Percentiles rank a stretch among this genome's conserved stretches.
Evolutionary conservation across 2,113 vertebrate species (phyloP).

Genomic region (Passer montanus): DNA sequence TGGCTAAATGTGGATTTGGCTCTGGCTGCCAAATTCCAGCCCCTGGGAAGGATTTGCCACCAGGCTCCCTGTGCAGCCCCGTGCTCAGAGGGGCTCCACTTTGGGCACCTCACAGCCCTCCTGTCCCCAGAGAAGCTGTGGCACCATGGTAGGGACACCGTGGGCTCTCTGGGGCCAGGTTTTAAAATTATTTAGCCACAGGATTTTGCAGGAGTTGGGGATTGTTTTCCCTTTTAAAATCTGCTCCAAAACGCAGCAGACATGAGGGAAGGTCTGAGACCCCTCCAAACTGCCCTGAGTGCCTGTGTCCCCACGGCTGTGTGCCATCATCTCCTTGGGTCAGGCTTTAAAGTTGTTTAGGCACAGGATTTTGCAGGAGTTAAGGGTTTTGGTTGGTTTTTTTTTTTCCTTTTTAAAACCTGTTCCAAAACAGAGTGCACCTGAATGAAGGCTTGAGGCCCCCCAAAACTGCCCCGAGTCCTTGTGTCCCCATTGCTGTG

Average conservation of each 20-base stretch:
- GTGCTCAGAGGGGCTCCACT: neutral
- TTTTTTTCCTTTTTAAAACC: neutral
- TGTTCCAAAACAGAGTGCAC: too few relatives aligned
- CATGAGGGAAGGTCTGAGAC: too few relatives aligned
- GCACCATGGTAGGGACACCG: neutral
- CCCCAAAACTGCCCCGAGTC: neutral
- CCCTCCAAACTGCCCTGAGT: too few relatives aligned
- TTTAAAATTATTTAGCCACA: rapidly evolving
- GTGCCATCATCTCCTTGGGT: too few relatives aligned
- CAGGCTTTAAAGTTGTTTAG: too few relatives aligned
- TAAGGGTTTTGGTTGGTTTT: too few relatives aligned
- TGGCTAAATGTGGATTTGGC: neutral
- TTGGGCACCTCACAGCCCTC: neutral
- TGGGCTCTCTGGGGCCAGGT: neutral
- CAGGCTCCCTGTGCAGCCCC: neutral
- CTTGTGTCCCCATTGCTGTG: rapidly evolving
- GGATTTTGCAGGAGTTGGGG: neutral
- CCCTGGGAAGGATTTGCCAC: neutral
- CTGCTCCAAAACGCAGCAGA: too few relatives aligned
- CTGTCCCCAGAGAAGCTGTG: neutral
- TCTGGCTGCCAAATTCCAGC: neutral
- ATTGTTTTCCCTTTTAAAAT: too few relatives aligned
- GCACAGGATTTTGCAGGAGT: neutral
- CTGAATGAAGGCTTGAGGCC: neutral
- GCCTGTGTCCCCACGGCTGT: too few relatives aligned